Conservation (phyloP, 2,797 vertebrate genomes). For the Champsocephalus gunnari region DNA sequence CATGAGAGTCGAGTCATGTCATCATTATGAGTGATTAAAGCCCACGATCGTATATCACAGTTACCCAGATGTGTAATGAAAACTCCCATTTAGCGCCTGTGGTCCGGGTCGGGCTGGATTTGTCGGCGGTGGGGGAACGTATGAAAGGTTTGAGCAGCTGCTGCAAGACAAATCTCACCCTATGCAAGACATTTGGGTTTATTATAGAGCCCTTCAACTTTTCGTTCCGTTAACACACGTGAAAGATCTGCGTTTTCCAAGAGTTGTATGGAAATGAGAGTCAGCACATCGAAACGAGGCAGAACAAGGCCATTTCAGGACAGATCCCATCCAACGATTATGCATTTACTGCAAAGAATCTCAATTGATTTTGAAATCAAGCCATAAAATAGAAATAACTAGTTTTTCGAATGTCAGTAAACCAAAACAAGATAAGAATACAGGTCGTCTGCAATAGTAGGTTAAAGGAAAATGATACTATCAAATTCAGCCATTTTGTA, state of each 20-base stretch:
- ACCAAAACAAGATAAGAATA: background rate
- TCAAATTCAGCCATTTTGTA: background rate
- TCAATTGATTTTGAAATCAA: background rate
- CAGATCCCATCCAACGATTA: background rate
- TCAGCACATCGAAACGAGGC: background rate
- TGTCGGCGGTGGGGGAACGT: conserved; percentile 17
- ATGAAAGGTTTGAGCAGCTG: conserved; percentile 39
- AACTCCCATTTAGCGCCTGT: conserved; percentile 43
- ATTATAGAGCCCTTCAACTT: background rate
- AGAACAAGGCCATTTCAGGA: background rate
- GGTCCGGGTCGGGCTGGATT: conserved; percentile 29
- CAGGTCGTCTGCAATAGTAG: background rate
- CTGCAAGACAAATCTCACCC: conserved; percentile 12
- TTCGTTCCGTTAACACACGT: background rate
- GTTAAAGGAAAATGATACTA: background rate
- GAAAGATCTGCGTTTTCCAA: accelerated
- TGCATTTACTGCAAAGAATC: background rate
- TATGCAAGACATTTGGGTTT: conserved; percentile 28
- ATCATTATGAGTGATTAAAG: conserved; percentile 70
- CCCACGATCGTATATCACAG: conserved; percentile 62
- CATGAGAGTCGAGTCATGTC: conserved; percentile 51
- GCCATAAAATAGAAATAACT: background rate
- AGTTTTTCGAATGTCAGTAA: accelerated
- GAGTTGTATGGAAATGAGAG: background rate
- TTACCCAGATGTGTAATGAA: conserved; percentile 64